Evolutionary conservation across 2,888 invertebrate genomes (phyloP), one percentile per base, ranked within the genome.

Genomic region (Oscheius sp.): DNA sequence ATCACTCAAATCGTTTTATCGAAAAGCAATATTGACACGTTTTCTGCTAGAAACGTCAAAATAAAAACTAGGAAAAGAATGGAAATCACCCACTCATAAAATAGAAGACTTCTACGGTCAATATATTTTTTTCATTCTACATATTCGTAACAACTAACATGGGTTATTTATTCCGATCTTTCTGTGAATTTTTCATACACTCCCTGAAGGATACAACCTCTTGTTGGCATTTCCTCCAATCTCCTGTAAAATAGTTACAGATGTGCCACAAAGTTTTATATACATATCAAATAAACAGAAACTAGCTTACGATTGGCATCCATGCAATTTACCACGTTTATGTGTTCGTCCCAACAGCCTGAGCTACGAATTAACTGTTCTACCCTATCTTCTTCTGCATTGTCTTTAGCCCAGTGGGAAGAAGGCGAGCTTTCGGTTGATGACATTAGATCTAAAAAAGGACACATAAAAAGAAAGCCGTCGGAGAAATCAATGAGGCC

Each of bases 191-290:
- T 23, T 41, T 18, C 61, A 61, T 61, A 41, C 61, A 61, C 1
- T 61, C 43, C 6, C 21, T n/a, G 61, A 61, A 61, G 18, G 12
- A 13, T 55, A 53, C 46, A 16, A 85, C 81, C 46, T 75, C 76
- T 61, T 75, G 66, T 70, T 86, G 86, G 59, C 86, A 86, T 77
- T 82, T 75, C 74, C 86, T 77, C 86, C 86, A 86, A 72, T 86
- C 86, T 16, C 79, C n/a, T n/a, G n/a, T n/a, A n/a, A n/a, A n/a
- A n/a, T n/a, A n/a, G n/a, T n/a, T n/a, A n/a, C n/a, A n/a, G n/a
- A n/a, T n/a, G n/a, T n/a, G n/a, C n/a, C n/a, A n/a, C n/a, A n/a
- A n/a, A n/a, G n/a, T n/a, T n/a, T n/a, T n/a, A n/a, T n/a, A n/a
- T n/a, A n/a, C n/a, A n/a, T n/a, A n/a, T n/a, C n/a, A n/a, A n/a